Evolutionary conservation across 2,113 vertebrate genomes (phyloP).

Genomic region (Hypomesus transpacificus): DNA sequence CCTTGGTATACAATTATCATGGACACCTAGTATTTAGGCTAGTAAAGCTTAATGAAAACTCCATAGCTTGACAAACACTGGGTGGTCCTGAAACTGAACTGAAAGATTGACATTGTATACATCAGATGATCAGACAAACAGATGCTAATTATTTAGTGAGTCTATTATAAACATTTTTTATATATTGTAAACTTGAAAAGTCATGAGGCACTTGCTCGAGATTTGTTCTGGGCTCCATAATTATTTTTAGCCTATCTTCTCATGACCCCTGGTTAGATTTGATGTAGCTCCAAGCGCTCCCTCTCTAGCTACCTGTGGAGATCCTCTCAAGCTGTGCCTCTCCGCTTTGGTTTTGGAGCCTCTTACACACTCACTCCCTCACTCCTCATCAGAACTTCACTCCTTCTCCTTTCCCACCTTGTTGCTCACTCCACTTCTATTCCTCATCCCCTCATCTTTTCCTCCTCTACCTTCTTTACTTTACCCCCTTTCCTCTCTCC

Average conservation of each 20-base stretch:
- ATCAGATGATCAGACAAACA: not conserved
- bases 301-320: too few relatives aligned
- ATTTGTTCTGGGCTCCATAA: too few relatives aligned
- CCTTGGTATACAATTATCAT: not conserved
- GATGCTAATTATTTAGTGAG: not conserved
- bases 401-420: not conserved
- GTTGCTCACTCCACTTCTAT: not conserved
- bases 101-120: not conserved
- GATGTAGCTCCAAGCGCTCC: too few relatives aligned
- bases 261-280: too few relatives aligned
- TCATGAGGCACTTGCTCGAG: too few relatives aligned
- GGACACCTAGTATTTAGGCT: not conserved
- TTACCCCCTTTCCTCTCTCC: not conserved
- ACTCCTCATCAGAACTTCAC: not conserved
- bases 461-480: not conserved
- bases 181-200: not conserved
- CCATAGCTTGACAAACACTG: not conserved
- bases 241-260: too few relatives aligned
- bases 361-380: not conserved
- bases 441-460: not conserved
- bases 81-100: not conserved
- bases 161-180: not conserved
- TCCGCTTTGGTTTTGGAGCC: too few relatives aligned
- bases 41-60: not conserved
- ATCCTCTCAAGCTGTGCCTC: too few relatives aligned